Conservation (phyloP, 2,797 vertebrate genomes). For the Chelon labrosus region DNA sequence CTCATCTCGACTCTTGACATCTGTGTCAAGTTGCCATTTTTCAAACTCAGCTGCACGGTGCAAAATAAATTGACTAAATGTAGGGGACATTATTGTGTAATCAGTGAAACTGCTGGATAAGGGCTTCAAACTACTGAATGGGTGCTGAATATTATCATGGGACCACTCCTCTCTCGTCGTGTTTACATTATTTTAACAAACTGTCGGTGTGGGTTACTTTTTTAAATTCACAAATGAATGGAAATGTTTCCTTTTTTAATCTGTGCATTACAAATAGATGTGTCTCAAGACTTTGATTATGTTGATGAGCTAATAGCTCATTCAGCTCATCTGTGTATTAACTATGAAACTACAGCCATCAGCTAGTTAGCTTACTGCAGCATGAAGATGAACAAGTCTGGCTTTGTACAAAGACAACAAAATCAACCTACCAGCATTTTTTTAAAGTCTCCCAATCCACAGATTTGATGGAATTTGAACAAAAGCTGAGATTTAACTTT, state of each 20-base stretch:
- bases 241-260: constrained; percentile 3
- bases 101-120: constrained; percentile 20
- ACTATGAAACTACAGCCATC: too few species aligned
- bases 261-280: neutral
- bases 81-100: constrained; percentile 6
- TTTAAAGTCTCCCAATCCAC: too few species aligned
- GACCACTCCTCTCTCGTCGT: constrained; percentile 36
- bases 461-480: too few species aligned
- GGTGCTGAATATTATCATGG: constrained; percentile 37
- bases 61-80: constrained; percentile 5
- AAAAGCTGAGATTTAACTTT: too few species aligned
- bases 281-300: neutral
- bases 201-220: constrained; percentile 19
- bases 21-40: constrained; percentile 4
- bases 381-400: too few species aligned
- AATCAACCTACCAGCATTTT: too few species aligned
- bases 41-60: neutral
- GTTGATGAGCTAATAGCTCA: neutral
- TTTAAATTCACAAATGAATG: constrained; percentile 24
- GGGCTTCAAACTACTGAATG: constrained; percentile 39
- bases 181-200: constrained; percentile 42
- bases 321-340: too few species aligned
- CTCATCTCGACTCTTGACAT: neutral
- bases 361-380: too few species aligned
- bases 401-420: too few species aligned